Evolutionary conservation across 37 sponge, comb jelly and placozoan species (phyloP).

Genomic region (Agelas oroides): DNA sequence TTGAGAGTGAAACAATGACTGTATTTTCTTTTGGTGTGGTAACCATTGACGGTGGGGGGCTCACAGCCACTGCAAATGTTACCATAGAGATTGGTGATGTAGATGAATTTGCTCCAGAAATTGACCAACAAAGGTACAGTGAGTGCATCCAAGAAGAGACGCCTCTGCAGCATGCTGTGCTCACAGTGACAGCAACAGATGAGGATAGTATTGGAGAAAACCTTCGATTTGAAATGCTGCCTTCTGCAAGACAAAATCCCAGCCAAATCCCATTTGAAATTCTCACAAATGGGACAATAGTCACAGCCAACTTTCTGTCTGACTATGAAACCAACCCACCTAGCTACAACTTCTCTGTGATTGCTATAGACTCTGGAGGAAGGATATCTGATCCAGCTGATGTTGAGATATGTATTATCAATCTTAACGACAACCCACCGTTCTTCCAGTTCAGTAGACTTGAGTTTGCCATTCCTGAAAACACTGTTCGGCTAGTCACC

Average conservation of each 20-base stretch:
- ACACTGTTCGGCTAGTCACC: neutral
- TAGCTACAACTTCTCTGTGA: slow-evolving; percentile 47
- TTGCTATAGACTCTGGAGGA: slow-evolving; percentile 31
- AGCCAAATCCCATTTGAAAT: slow-evolving; percentile 20
- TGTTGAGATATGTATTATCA: slow-evolving; percentile 31
- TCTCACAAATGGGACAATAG: slow-evolving; percentile 14
- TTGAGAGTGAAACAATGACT: slow-evolving; percentile 8
- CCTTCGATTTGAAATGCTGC: neutral
- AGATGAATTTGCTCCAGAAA: slow-evolving; percentile 25
- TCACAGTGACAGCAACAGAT: slow-evolving; percentile 28
- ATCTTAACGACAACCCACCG: slow-evolving; percentile 77
- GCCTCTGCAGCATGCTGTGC: neutral
- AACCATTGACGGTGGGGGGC: slow-evolving; percentile 67
- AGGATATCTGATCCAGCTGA: slow-evolving; percentile 4
- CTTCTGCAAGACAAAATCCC: neutral
- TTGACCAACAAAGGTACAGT: slow-evolving; percentile 38
- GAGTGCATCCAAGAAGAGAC: slow-evolving; percentile 35
- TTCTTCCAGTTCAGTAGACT: slow-evolving; percentile 15
- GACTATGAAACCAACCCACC: slow-evolving; percentile 31
- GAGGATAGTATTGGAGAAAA: neutral
- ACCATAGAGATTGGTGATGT: slow-evolving; percentile 41
- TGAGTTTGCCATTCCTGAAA: slow-evolving; percentile 11
- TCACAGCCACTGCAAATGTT: slow-evolving; percentile 19
- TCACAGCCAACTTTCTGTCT: slow-evolving; percentile 19
- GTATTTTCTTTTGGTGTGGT: slow-evolving; percentile 43